Conservation (phyloP, 2,888 invertebrate species). For the Leucania comma region DNA sequence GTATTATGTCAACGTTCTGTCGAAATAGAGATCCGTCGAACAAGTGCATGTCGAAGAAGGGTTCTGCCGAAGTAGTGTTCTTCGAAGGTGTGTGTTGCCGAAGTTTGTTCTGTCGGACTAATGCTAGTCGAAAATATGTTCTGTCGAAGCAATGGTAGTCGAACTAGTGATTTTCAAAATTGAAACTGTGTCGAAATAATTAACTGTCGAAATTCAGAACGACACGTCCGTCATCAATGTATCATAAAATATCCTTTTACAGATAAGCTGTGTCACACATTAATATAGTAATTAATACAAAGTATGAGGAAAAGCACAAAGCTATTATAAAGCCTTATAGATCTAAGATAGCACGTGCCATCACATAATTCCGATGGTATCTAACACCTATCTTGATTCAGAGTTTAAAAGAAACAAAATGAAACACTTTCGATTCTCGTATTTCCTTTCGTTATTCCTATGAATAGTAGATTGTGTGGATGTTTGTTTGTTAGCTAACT, state of each 20-base stretch:
- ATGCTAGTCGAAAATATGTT: too few relatives aligned
- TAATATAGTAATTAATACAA: constrained; percentile 1
- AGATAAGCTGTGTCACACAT: background rate
- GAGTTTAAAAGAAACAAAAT: constrained; percentile 72
- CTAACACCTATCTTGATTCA: constrained; percentile 68
- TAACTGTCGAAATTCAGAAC: too few relatives aligned
- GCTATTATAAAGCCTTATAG: constrained; percentile 48
- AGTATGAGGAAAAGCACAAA: constrained; percentile 21
- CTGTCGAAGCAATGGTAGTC: too few relatives aligned
- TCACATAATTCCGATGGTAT: constrained; percentile 76
- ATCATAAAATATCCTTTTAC: background rate
- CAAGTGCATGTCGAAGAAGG: too few relatives aligned
- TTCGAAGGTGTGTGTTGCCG: too few relatives aligned
- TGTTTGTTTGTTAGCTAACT: constrained; percentile 8
- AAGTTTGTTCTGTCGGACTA: too few relatives aligned
- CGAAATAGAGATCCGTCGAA: too few relatives aligned
- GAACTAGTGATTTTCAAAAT: too few relatives aligned
- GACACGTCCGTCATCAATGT: too few relatives aligned
- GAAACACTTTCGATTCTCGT: constrained; percentile 72
- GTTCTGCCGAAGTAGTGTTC: too few relatives aligned
- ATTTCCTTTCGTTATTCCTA: constrained; percentile 63
- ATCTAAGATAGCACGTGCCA: constrained; percentile 79
- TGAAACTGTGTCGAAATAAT: too few relatives aligned
- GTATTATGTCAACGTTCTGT: too few relatives aligned
- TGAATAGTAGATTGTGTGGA: constrained; percentile 7